Evolutionary conservation across 2,888 invertebrate species (phyloP), one percentile per base, ranked within the genome.

Genomic region (Pollenia griseotomentosa): DNA sequence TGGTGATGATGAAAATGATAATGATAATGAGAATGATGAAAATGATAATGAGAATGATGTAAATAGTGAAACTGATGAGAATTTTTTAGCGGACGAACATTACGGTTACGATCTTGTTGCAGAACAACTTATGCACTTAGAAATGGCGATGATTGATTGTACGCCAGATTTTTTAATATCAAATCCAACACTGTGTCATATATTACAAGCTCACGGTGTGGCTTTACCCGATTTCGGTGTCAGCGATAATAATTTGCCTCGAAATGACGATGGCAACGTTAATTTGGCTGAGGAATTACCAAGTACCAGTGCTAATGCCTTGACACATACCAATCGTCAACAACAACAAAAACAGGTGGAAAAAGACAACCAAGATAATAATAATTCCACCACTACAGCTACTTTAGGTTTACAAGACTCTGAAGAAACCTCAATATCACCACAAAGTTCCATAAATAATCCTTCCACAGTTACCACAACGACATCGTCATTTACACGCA

Each of bases 121-220:
- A 46, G 92, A 91, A 42, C 83, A 78, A 23, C 68, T 87, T 42
- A 81, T 84, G 1, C 84, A 81, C 68, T 57, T 88, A 12, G 90
- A 92, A 51, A 90, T 93, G 74, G 92, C 91, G 16, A 90, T 92
- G 9, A 91, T 92, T 5, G 94, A 94, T 88, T 93, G 93, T 90
- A 91, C 92, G 74, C 91, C 93, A 2, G 94, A 94, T 48, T 93
- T 92, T 89, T 90, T 94, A 44, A 93, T 94, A 90, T 93, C 94
- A 85, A 94, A 94, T 79, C 93, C 94, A 61, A 94, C 92, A 89
- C 91, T 94, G 84, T 94, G 94, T 40, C 93, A 93, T 89, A 89
- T 94, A 44, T 88, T 94, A 71, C 94, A 93, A 88, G 90, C 93
- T 16, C 93, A 93, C 88, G 92, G 93, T 89, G 92, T 92, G 84